Base-by-base conservation (phyloP, 2,113 vertebrate species). In the Rhipidura dahli region DNA sequence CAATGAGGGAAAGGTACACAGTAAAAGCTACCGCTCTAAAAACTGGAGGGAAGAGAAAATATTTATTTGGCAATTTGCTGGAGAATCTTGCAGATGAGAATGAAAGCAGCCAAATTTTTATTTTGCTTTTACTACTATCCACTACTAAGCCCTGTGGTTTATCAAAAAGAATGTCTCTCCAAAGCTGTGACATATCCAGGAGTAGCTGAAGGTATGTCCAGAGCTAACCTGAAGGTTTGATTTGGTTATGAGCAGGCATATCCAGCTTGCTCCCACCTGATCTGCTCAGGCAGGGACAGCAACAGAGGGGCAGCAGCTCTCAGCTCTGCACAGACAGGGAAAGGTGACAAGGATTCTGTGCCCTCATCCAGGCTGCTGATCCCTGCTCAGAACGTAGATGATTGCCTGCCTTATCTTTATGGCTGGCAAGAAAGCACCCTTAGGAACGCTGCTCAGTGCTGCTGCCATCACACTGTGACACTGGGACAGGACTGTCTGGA, bases 271-370 rank as follows among this genome's bases (percentile, higher is more conserved):
- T 94, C 20, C 84, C 10, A 11, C 10, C 33, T 45, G 15, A 57
- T 12, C 59, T 3, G 4, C 47, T 65, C 47, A 51, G 72, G 64
- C 26, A 39, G 27, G 42, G 30, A 75, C 18, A 57, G 59, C 1
- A 10, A 40, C 1, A 1, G 35, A 65, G 20, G 27, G 47, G 14
- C 23, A 61, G 26, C n/a, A 26, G 10, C 37, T 80, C 45, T n/a
- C 80, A 37, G 22, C 57, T 77, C 69, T 31, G 33, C 47, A 71
- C 4, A 31, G 53, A 27, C 12, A 42, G 42, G 56, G 10, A 71
- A 60, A 30, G 18, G 31, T 1, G 1, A 51, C 1, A 1, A 77
- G 14, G 28, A 50, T 35, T 51, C 54, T 59, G 77, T 1, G 2
- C 24, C 26, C 21, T 71, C 54, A 45, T 7, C 21, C 17, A 33